Conservation (phyloP, 2,888 invertebrate species). For the Polyploca ridens region DNA sequence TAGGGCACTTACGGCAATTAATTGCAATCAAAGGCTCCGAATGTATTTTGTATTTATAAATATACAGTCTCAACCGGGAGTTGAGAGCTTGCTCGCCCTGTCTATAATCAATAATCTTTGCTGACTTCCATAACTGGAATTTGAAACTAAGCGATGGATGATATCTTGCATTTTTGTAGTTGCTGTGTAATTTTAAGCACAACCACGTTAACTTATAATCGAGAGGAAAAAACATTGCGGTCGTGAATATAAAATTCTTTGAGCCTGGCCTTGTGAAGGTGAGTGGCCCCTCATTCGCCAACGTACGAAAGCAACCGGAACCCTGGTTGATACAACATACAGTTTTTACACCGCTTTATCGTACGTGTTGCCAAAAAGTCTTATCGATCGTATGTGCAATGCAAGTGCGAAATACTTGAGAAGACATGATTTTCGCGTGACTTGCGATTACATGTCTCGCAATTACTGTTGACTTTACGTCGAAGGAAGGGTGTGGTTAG, state of each 20-base stretch:
- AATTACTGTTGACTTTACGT: conserved; percentile 27
- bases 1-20: too few species aligned
- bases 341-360: conserved; percentile 14
- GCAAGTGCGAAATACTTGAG: background rate
- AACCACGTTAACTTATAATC: conserved; percentile 23
- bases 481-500: conserved; percentile 43
- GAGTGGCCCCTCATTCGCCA: conserved; percentile 49
- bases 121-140: background rate
- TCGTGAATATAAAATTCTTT: conserved; percentile 25
- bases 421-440: conserved; percentile 15
- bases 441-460: background rate
- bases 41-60: too few species aligned
- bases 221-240: conserved; percentile 44
- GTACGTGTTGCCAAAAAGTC: background rate
- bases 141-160: background rate
- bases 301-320: conserved; percentile 29
- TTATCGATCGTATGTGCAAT: background rate
- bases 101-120: conserved; percentile 3
- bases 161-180: background rate
- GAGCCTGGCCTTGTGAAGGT: conserved; percentile 57
- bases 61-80: too few species aligned
- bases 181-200: background rate
- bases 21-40: too few species aligned
- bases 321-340: conserved; percentile 19
- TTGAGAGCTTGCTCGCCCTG: too few species aligned